Base-by-base conservation (phyloP, 1,140 invertebrate species). In the Metopolophium dirhodum region DNA sequence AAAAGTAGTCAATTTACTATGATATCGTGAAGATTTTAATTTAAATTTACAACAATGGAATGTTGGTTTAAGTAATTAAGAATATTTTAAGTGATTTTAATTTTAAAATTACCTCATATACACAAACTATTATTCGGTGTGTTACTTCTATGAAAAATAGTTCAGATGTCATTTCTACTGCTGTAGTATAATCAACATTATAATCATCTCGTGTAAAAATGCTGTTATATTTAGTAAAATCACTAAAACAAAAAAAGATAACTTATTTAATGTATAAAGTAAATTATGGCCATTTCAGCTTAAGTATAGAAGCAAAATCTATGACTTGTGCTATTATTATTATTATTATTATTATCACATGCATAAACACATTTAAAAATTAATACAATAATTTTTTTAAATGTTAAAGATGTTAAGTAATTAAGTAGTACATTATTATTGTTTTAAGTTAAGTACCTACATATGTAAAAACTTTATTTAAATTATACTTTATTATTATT, bases 151-250 rank as follows among this genome's bases (percentile, higher is more conserved):
- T 26, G 22, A 93, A 86, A 18, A 93, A 86, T 41, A 93, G 35
- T 83, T 93, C 91, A 20, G 91, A 93, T 86, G 91, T 93, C 49
- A 93, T 57, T 93, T 93, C 91, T 85, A 93, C 82, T 86, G 82
- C 82, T 57, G 82, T 57, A 22, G 47, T 30, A n/a, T 93, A 93
- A 86, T 93, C 82, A 9, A 93, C 82, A 45, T 51, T 83, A 91
- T 51, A 82, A 37, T 93, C 82, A 86, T 93, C 91, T 93, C 85
- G 91, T 37, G 41, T 45, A 22, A 93, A 85, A 30, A 93, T 86
- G 20, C 18, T 86, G 11, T 86, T 93, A 35, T 86, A 93, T 30
- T 93, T 93, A 14, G 82, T 22, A 30, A 93, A 86, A 54, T 93
- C 82, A 41, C 91, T 93, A 57, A 86, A 86, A 91, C 47, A 57